These are phyloP conservation scores for Tamandua tetradactyla DNA, from an alignment of 2,797 vertebrate genomes.

Conservation along the genomic window DNA sequence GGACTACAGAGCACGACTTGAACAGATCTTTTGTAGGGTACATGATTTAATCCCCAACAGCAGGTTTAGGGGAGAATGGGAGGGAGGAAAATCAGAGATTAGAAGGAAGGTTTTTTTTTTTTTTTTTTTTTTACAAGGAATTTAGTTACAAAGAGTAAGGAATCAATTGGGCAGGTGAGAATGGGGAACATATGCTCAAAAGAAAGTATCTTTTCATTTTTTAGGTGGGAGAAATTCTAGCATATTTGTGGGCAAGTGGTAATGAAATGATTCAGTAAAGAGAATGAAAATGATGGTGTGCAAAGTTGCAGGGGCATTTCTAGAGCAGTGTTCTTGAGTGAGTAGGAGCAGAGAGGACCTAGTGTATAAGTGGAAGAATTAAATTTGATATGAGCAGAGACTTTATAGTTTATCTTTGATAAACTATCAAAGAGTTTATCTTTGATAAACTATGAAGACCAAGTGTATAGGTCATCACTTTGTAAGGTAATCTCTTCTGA, in stretches of 20 bases:
- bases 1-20: too few relatives aligned
- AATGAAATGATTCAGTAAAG: neutral
- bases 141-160: neutral
- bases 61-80: neutral
- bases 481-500: neutral
- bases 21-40: too few relatives aligned
- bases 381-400: neutral
- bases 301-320: neutral
- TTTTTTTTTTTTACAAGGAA: too few relatives aligned
- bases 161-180: neutral
- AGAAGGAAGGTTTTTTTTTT: neutral
- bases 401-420: neutral
- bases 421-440: neutral
- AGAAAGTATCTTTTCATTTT: neutral
- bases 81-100: neutral
- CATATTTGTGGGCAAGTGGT: neutral
- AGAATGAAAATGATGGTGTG: neutral
- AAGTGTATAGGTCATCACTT: neutral
- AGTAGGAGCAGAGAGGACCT: neutral
- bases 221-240: neutral
- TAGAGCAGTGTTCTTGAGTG: neutral
- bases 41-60: too few relatives aligned
- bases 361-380: neutral
- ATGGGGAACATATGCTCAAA: neutral
- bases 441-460: neutral